phyloP scores from a whole-genome alignment of 2,797 vertebrate species.

The Schizothorax lantsangensis region DNA sequence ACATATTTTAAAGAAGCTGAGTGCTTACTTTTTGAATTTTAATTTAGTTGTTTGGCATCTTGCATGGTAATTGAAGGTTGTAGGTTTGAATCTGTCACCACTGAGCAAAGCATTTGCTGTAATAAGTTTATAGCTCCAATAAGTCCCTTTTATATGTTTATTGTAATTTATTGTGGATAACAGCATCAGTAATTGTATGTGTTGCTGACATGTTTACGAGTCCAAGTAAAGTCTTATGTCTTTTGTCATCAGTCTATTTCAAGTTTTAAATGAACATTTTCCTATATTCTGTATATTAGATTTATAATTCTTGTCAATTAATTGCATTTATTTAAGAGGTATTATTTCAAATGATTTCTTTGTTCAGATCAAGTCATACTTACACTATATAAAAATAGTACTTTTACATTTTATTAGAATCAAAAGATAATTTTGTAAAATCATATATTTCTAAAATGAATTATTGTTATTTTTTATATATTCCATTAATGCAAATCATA shows the following conservation, averaged over 20 bases:
- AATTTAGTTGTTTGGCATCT: background rate
- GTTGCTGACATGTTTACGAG: background rate
- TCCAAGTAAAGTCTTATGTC: background rate
- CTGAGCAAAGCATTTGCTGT: background rate
- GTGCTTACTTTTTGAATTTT: background rate
- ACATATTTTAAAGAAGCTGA: background rate
- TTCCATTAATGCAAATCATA: background rate
- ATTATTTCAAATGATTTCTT: background rate
- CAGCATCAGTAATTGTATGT: background rate
- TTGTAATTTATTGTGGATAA: background rate
- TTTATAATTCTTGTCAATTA: background rate
- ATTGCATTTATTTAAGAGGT: background rate
- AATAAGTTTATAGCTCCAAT: background rate
- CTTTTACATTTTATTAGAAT: background rate
- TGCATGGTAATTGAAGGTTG: background rate
- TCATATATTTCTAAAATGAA: background rate
- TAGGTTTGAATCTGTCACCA: background rate
- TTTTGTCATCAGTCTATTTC: background rate
- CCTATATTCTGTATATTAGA: background rate
- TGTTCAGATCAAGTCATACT: slow-evolving; percentile 8
- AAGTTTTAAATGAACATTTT: background rate
- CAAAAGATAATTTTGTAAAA: background rate
- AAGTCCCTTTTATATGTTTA: background rate
- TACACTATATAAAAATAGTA: background rate
- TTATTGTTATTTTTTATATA: background rate